Conservation (phyloP, 2,113 vertebrate species). For the Anarhynchus alexandrinus region DNA sequence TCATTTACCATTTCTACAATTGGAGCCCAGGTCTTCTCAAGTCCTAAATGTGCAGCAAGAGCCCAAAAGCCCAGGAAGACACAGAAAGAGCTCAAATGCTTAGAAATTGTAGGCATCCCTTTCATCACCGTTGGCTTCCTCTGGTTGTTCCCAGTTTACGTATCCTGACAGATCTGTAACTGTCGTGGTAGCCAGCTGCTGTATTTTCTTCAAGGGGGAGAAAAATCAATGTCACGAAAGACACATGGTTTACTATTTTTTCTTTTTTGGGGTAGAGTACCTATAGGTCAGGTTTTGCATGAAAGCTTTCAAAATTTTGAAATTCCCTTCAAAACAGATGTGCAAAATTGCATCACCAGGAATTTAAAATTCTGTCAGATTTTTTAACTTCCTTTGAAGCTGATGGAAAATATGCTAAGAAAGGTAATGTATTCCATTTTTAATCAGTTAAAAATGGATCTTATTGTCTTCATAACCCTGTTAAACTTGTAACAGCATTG, state of each 20-base stretch:
- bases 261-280: not conserved
- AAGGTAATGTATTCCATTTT: not conserved
- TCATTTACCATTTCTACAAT: not conserved
- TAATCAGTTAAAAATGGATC: not conserved
- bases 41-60: not conserved
- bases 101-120: not conserved
- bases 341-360: not conserved
- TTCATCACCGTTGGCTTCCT: not conserved
- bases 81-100: not conserved
- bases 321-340: not conserved
- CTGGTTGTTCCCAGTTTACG: not conserved
- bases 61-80: not conserved
- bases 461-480: not conserved
- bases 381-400: not conserved
- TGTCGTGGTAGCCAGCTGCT: not conserved
- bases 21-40: not conserved
- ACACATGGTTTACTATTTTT: not conserved
- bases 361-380: not conserved
- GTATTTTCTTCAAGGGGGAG: not conserved
- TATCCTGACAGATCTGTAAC: not conserved
- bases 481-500: not conserved
- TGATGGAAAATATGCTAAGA: not conserved
- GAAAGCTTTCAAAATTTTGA: not conserved
- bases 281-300: not conserved
- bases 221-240: not conserved